Evolutionary conservation across 92 coral and sea anemone genomes (phyloP).

Genomic region (Isaurus tuberculatus): DNA sequence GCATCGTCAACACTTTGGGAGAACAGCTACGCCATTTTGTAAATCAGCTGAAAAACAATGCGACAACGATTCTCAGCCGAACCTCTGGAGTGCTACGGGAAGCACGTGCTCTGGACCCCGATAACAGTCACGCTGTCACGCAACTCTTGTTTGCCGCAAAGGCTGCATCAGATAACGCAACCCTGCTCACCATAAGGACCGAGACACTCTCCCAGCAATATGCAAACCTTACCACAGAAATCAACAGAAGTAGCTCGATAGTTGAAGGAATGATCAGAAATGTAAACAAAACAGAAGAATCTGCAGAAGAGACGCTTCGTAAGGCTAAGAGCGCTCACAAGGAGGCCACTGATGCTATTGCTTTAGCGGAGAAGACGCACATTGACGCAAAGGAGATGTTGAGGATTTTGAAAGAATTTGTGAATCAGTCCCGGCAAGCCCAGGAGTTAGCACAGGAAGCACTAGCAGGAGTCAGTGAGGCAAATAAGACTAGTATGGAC

Average conservation of each 20-base stretch:
- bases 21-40: slow-evolving; percentile 51
- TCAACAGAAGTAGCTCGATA: slow-evolving; percentile 49
- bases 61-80: slow-evolving; percentile 59
- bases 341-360: slow-evolving; percentile 73
- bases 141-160: slow-evolving; percentile 51
- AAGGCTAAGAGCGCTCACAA: slow-evolving; percentile 68
- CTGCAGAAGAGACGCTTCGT: slow-evolving; percentile 61
- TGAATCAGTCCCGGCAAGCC: slow-evolving; percentile 70
- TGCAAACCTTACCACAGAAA: slow-evolving; percentile 54
- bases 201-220: slow-evolving; percentile 46
- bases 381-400: slow-evolving; percentile 80
- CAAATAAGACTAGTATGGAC: slow-evolving; percentile 68
- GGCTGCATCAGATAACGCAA: slow-evolving; percentile 57
- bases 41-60: slow-evolving; percentile 53
- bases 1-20: slow-evolving; percentile 50
- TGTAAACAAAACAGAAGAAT: slow-evolving; percentile 41
- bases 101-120: slow-evolving; percentile 55
- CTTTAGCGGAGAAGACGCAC: slow-evolving; percentile 76
- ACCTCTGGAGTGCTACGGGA: slow-evolving; percentile 53
- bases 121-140: slow-evolving; percentile 50
- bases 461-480: slow-evolving; percentile 64
- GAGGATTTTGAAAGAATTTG: slow-evolving; percentile 69
- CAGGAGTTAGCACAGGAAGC: slow-evolving; percentile 74
- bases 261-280: slow-evolving; percentile 46
- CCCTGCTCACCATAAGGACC: slow-evolving; percentile 36